These are phyloP conservation scores for Lapara coniferarum DNA, from an alignment of 2,888 invertebrate species.

Conservation along the genomic window DNA sequence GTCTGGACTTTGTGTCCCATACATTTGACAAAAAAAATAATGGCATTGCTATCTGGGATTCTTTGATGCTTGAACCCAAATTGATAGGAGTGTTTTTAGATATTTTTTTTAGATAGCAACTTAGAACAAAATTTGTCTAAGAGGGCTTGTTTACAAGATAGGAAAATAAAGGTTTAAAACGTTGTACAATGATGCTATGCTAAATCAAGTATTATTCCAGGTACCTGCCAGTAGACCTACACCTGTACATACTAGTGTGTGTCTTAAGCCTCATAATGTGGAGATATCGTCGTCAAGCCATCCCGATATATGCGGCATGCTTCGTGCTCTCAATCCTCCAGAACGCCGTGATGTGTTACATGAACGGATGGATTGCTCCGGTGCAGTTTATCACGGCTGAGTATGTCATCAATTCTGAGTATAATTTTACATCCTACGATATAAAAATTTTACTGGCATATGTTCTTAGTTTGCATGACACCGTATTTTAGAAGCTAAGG, in stretches of 20 bases:
- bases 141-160: too few relatives aligned
- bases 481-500: too few relatives aligned
- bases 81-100: too few relatives aligned
- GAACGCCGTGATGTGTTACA: conserved; percentile 33
- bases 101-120: too few relatives aligned
- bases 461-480: too few relatives aligned
- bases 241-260: conserved; percentile 41
- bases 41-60: too few relatives aligned
- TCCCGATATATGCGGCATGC: conserved; percentile 34
- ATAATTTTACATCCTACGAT: not conserved
- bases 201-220: conserved; percentile 31
- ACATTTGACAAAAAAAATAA: too few relatives aligned
- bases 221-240: conserved; percentile 44
- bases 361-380: conserved; percentile 34
- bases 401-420: conserved; percentile 35
- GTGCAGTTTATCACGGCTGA: conserved; percentile 35
- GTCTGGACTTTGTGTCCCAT: too few relatives aligned
- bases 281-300: conserved; percentile 34
- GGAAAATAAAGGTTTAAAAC: not conserved
- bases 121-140: too few relatives aligned
- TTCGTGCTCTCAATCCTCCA: conserved; percentile 33
- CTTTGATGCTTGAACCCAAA: too few relatives aligned
- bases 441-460: too few relatives aligned
- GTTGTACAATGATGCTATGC: not conserved
- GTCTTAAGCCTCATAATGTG: conserved; percentile 38